A percentile compares a stretch with the other conserved stretches of the same genome.
phyloP scores from a whole-genome alignment of 2,797 vertebrate species.

The Pipistrellus pygmaeus region DNA sequence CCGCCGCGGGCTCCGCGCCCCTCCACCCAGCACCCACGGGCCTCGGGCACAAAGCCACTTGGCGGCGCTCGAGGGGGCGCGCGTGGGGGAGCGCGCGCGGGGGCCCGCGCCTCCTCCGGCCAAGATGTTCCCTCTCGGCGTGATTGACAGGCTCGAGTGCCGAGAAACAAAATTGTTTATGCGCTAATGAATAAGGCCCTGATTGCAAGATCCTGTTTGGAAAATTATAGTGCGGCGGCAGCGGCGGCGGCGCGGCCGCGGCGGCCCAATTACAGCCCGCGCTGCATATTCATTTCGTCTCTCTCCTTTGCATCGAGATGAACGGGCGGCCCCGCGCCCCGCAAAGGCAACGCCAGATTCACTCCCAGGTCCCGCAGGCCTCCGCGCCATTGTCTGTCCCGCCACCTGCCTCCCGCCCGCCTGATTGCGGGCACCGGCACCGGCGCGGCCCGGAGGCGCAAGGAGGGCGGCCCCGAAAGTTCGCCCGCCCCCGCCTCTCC shows the following conservation, averaged over 20 bases:
- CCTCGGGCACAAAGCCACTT: constrained; percentile 73
- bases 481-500: neutral
- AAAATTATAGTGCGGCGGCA: constrained; percentile 98
- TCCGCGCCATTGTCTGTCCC: constrained; percentile 89
- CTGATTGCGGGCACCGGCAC: constrained; percentile 87
- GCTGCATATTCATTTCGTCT: constrained; percentile 99
- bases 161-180: constrained; percentile 98
- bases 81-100: constrained; percentile 40
- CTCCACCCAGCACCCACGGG: constrained; percentile 5
- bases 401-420: constrained; percentile 90
- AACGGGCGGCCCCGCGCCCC: constrained; percentile 91
- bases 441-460: constrained; percentile 45
- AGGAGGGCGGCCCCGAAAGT: constrained; percentile 61
- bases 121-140: constrained; percentile 92
- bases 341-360: constrained; percentile 91
- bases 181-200: constrained; percentile 99
- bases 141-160: constrained; percentile 99
- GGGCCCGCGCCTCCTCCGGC: constrained; percentile 82
- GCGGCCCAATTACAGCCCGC: constrained; percentile 99
- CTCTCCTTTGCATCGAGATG: constrained; percentile 98
- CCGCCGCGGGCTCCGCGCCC: neutral
- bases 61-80: constrained; percentile 74
- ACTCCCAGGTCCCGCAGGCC: constrained; percentile 92
- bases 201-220: constrained; percentile 99
- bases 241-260: constrained; percentile 90